Conservation (phyloP, 92 coral and sea anemone species). For the Siderastrea radians region DNA sequence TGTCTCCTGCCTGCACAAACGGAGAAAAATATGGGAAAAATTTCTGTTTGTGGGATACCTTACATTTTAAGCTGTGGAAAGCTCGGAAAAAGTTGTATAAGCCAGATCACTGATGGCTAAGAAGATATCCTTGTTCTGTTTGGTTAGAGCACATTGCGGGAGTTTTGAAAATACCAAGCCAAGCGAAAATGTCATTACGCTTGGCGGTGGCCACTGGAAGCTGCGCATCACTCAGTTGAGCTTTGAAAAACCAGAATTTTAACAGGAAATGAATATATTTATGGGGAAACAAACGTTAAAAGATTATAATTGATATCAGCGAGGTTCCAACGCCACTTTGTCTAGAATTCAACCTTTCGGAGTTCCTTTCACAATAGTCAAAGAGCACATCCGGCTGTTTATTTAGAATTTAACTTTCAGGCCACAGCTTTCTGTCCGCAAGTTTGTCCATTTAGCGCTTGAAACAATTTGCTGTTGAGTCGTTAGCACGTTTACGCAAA, state of each 20-base stretch:
- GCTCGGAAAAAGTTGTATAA: too few relatives aligned
- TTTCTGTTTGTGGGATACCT: too few relatives aligned
- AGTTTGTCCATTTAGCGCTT: not conserved
- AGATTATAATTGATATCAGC: not conserved
- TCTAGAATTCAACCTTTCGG: not conserved
- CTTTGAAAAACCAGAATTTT: not conserved
- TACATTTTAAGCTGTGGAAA: too few relatives aligned
- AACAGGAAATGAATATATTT: not conserved
- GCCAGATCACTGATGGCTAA: too few relatives aligned
- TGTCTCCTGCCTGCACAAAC: too few relatives aligned
- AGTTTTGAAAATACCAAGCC: not conserved
- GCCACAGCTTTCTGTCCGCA: not conserved
- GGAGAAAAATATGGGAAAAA: too few relatives aligned
- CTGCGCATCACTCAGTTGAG: not conserved
- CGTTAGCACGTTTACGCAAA: too few relatives aligned
- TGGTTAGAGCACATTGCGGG: too few relatives aligned
- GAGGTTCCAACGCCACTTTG: not conserved
- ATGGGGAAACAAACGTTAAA: not conserved
- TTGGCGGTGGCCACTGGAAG: not conserved
- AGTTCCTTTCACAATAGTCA: not conserved
- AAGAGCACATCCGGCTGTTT: not conserved
- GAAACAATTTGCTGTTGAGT: not conserved
- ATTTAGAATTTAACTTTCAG: not conserved
- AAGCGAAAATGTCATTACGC: not conserved
- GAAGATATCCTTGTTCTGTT: too few relatives aligned